phyloP scores from a whole-genome alignment of 2,888 invertebrate species.

The Thysanoteuthis rhombus region DNA sequence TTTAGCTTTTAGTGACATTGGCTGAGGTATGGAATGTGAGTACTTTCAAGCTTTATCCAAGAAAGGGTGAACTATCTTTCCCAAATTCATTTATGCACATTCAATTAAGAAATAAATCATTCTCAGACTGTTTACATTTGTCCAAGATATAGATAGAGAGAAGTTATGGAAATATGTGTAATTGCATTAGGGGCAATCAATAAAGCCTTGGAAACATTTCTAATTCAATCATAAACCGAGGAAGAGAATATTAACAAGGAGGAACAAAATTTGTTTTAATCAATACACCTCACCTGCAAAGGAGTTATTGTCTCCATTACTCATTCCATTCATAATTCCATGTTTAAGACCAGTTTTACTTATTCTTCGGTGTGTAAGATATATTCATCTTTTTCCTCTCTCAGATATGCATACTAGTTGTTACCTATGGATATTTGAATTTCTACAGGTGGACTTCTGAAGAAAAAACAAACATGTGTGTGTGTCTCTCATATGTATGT shows the following conservation, averaged over 20 bases:
- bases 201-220: neutral
- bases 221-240: neutral
- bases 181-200: neutral
- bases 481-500: too few relatives aligned
- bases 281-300: neutral
- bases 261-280: neutral
- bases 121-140: neutral
- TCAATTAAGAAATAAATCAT: neutral
- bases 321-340: neutral
- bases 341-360: neutral
- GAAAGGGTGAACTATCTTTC: neutral
- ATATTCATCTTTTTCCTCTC: too few relatives aligned
- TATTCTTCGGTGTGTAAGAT: too few relatives aligned
- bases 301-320: neutral
- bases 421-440: too few relatives aligned
- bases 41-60: too few relatives aligned
- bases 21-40: too few relatives aligned
- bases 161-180: neutral
- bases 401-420: too few relatives aligned
- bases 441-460: too few relatives aligned
- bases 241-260: conserved; percentile 12
- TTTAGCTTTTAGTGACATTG: too few relatives aligned
- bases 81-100: neutral
- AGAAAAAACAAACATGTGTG: too few relatives aligned
- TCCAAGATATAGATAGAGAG: neutral